Evolutionary conservation across 2,113 vertebrate genomes (phyloP), one percentile per base, ranked within the genome.

Genomic region (Chinchilla lanigera): DNA sequence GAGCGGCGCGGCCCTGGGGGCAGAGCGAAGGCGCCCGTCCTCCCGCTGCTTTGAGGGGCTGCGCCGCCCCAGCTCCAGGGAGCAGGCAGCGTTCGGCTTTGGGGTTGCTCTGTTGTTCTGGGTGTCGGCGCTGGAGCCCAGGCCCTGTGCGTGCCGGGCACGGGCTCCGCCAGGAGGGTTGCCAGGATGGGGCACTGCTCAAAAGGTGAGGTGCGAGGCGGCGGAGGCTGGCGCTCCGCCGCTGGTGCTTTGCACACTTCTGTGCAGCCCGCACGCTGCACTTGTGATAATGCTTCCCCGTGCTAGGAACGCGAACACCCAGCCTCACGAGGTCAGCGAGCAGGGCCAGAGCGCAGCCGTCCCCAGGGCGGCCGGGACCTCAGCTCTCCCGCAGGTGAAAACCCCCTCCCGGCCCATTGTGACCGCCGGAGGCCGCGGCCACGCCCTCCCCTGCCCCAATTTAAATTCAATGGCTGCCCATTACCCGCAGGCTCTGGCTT

Each of bases 281-380:
- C 47, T 9, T 9, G 9, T 50, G 47, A n/a, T n/a, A n/a, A 50
- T 50, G 9, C 63, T 82, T 65, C 65, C 47, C 13, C 47, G n/a
- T 12, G 91, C 89, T 65, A 50, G 9, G 63, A 80, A 65, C 2
- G 38, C 71, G 52, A 44, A 85, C 73, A 30, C 47, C 24, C n/a
- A 83, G 41, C 67, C 75, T 94, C 54, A 50, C 56, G 83, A 86
- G 92, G 80, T 60, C 82, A 93, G 83, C 14, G 30, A 75, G 35
- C 67, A 19, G 58, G 12, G 11, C 8, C 24, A 5, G 17, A 2
- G 16, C 60, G 63, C 56, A 90, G 52, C 17, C 33, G 24, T 22
- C 33, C 58, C 1, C 28, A 85, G 58, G 19, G 28, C 26, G 17
- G 47, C 52, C 81, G 80, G 13, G 38, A 81, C 2, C 1, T 52